Base-by-base conservation (phyloP, 92 coral and sea anemone genomes). In the Muricea muricata region DNA sequence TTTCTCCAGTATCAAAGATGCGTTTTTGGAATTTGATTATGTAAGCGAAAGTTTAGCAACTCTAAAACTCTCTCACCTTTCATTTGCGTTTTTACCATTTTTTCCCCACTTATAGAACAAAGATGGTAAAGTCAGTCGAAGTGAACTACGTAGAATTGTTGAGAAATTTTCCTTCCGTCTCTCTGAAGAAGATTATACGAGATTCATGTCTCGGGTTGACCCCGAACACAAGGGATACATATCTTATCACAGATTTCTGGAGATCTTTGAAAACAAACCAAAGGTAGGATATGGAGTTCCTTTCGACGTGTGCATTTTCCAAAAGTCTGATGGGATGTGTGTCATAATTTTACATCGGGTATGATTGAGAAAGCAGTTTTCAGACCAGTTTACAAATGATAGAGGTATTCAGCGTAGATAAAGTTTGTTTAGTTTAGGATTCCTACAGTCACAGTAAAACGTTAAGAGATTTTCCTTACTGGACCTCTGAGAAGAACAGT, bases 21-120 rank as follows among this genome's bases (percentile, higher is more conserved):
- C 99, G n/a, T 96, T 96, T 71, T 95, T 96, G 69, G 99, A 94
- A 45, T 96, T 96, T 92, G 99, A 96, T 87, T 97, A 94, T 85
- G 99, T 96, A 92, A 88, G 98, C 90, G 29, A 25, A 37, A 12
- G 42, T 8, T 9, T 6, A 65, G 34, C 7, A 0, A 9, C 10
- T 73, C 65, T 47, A 10, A 61, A n/a, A n/a, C n/a, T n/a, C n/a
- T n/a, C n/a, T n/a, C n/a, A n/a, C n/a, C n/a, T n/a, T n/a, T n/a
- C n/a, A 24, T 61, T 61, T 37, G 5, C 9, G 42, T 37, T 4
- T 37, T 4, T 37, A 4, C 42, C 42, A 4, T 37, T 14, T 78
- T 55, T 7, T 52, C 14, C 17, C n/a, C n/a, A n/a, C n/a, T 39
- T 32, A 10, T 84, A 96, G 99, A 96, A 96, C 48, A 93, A 93